These are phyloP conservation scores for Hyperoplus immaculatus DNA, from an alignment of 2,797 vertebrate species.

Conservation along the genomic window DNA sequence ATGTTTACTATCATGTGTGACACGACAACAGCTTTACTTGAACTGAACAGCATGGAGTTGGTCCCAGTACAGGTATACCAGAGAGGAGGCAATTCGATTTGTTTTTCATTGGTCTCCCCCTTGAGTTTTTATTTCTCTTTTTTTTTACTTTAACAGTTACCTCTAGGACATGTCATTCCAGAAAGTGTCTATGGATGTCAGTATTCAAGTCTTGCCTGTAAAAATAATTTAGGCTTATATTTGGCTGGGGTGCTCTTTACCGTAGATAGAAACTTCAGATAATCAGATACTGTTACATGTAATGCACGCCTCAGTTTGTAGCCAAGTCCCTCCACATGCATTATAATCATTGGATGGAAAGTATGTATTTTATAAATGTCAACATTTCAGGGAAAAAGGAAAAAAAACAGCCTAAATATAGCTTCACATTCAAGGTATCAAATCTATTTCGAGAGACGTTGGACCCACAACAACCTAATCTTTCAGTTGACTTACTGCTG, in stretches of 20 bases:
- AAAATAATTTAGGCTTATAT: background rate
- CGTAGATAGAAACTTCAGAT: background rate
- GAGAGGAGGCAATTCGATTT: conserved; percentile 5
- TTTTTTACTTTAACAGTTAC: background rate
- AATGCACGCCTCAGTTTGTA: background rate
- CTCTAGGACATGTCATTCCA: background rate
- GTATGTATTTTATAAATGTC: background rate
- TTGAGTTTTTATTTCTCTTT: background rate
- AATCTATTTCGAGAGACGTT: conserved; percentile 8
- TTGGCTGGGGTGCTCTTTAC: background rate
- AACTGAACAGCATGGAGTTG: conserved; percentile 18
- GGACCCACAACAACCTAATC: background rate
- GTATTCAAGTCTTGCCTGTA: background rate
- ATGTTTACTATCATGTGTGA: conserved; percentile 37
- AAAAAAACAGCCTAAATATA: background rate
- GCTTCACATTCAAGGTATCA: background rate
- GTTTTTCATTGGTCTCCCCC: conserved; percentile 5
- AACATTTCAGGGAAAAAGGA: background rate
- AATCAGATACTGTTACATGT: background rate
- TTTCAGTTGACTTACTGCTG: conserved; percentile 48
- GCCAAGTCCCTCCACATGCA: background rate
- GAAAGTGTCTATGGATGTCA: background rate
- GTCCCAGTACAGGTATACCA: conserved; percentile 22
- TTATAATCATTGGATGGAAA: background rate
- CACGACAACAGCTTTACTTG: conserved; percentile 21